Conservation (phyloP, 2,113 vertebrate species). For the Elephas maximus region DNA sequence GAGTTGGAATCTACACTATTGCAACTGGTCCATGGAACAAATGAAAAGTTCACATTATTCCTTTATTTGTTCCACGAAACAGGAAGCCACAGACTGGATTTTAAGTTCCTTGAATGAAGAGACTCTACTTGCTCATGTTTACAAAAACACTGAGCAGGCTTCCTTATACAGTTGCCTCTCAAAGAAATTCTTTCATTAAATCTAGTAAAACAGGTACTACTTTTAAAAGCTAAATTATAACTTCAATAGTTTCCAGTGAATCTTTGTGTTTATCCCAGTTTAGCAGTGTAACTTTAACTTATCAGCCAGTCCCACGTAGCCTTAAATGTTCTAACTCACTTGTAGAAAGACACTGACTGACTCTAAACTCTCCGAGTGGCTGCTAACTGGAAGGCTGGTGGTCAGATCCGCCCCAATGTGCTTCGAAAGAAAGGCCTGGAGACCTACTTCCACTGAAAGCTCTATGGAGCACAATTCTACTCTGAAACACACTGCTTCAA, state of each 20-base stretch:
- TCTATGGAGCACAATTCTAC: no score
- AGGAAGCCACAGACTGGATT: not conserved
- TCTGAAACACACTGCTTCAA: no score
- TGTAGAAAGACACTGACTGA: not conserved
- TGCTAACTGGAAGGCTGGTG: no score
- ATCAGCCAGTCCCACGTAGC: not conserved
- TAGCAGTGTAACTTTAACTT: not conserved
- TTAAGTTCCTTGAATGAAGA: not conserved
- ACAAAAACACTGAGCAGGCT: not conserved
- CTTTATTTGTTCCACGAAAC: rapidly evolving
- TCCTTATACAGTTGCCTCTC: not conserved
- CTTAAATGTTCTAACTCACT: not conserved
- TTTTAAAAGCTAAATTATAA: not conserved
- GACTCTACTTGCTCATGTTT: not conserved
- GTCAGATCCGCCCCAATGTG: no score
- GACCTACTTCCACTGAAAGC: no score
- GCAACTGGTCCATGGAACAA: no score
- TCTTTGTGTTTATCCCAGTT: not conserved
- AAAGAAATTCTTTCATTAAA: not conserved
- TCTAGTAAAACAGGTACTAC: not conserved
- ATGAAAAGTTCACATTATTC: not conserved
- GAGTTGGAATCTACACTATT: no score
- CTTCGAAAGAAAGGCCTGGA: no score
- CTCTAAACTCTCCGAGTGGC: no score
- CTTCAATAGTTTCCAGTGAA: not conserved